Percentiles rank a stretch among this genome's conserved stretches.
These are phyloP conservation scores for Melanogrammus aeglefinus DNA, from an alignment of 2,797 vertebrate species.

Conservation along the genomic window DNA sequence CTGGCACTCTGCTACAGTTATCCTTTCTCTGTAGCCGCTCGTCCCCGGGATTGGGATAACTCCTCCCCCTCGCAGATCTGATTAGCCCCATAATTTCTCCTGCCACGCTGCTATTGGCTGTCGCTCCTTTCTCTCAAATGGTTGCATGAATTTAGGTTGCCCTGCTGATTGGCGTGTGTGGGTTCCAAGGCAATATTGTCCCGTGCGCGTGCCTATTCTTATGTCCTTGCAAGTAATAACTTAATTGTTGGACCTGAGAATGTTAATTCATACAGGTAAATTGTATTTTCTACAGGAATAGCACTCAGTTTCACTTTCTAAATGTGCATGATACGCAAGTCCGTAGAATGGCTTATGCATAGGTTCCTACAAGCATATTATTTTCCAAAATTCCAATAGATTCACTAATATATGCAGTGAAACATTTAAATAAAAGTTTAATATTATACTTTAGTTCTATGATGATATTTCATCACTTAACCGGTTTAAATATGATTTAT, in stretches of 20 bases:
- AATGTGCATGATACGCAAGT: not conserved
- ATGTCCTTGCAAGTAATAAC: not conserved
- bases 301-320: not conserved
- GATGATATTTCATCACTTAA: not conserved
- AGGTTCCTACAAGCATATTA: not conserved
- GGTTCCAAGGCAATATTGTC: slow-evolving; percentile 74
- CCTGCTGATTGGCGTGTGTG: slow-evolving; percentile 63
- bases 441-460: not conserved
- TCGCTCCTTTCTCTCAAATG: slow-evolving; percentile 44
- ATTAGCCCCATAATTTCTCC: slow-evolving; percentile 39
- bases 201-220: slow-evolving; percentile 14
- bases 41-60: slow-evolving; percentile 44
- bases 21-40: slow-evolving; percentile 44
- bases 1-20: not conserved
- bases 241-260: not conserved
- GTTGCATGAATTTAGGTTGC: slow-evolving; percentile 49
- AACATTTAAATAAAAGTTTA: not conserved
- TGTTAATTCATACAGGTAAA: not conserved
- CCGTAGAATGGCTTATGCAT: not conserved
- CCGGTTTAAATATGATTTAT: not conserved
- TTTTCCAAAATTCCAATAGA: not conserved
- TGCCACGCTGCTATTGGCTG: slow-evolving; percentile 58
- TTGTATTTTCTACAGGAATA: too few species aligned
- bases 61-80: slow-evolving; percentile 43
- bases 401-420: not conserved